phyloP scores from a whole-genome alignment of 2,113 vertebrate species.

The Grallaria varia region DNA sequence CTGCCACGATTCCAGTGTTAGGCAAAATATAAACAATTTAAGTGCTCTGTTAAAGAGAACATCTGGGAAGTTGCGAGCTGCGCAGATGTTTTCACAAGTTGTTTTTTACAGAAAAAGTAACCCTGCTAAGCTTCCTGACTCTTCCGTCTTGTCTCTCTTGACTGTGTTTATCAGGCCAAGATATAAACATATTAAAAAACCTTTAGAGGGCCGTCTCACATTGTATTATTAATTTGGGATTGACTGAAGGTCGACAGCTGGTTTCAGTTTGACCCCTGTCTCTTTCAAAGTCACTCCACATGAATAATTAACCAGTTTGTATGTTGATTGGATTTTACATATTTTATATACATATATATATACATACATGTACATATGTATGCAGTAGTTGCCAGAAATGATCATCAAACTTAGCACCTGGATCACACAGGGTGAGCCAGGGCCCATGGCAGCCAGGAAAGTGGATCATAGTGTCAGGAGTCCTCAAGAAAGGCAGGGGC shows the following conservation, averaged over 20 bases:
- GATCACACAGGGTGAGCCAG: background rate
- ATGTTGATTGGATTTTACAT: background rate
- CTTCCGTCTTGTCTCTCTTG: conserved; percentile 46
- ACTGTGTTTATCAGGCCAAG: conserved; percentile 42
- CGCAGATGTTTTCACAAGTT: conserved; percentile 63
- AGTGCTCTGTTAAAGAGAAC: conserved; percentile 68
- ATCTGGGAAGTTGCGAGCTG: conserved; percentile 26
- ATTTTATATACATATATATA: too few relatives aligned
- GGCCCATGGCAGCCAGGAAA: background rate
- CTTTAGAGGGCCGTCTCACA: conserved; percentile 19
- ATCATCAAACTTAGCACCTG: background rate
- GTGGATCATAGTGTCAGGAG: background rate
- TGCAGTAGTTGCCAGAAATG: background rate
- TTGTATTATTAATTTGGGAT: conserved; percentile 57
- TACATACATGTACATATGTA: background rate
- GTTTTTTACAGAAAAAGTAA: conserved; percentile 11
- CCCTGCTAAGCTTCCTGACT: conserved; percentile 39
- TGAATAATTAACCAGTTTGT: background rate
- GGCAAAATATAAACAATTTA: conserved; percentile 68
- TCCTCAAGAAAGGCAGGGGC: background rate
- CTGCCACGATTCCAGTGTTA: conserved; percentile 46
- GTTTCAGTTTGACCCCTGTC: background rate
- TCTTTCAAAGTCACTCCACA: background rate
- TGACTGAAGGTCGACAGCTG: conserved; percentile 51
- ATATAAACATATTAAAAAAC: conserved; percentile 70